Evolutionary conservation across 2,888 invertebrate genomes (phyloP).

Genomic region (Lithophane socia): DNA sequence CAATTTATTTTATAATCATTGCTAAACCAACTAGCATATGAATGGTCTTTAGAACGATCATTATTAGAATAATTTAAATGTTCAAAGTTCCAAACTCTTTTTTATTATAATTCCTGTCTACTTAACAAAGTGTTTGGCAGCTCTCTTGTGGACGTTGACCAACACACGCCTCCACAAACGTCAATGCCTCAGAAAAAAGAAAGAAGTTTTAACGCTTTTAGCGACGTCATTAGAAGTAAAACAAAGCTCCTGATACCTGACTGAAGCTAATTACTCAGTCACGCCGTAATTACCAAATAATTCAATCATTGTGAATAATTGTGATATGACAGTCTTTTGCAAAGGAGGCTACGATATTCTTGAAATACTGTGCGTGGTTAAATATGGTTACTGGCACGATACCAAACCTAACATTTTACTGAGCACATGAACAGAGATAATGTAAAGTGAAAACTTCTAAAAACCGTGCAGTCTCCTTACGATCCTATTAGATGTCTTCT

Average conservation of each 20-base stretch:
- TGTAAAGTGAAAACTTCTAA: slow-evolving; percentile 42
- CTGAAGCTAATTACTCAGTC: slow-evolving; percentile 42
- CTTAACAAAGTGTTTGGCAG: slow-evolving; percentile 71
- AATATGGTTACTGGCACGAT: slow-evolving; percentile 71
- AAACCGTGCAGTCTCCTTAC: slow-evolving; percentile 31
- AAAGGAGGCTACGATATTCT: slow-evolving; percentile 39
- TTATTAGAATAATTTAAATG: slow-evolving; percentile 37
- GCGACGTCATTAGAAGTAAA: slow-evolving; percentile 60
- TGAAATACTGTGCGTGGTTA: slow-evolving; percentile 61
- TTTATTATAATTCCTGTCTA: slow-evolving; percentile 49
- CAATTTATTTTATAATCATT: slow-evolving; percentile 22
- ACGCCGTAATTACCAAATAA: slow-evolving; percentile 27
- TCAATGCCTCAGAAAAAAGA: slow-evolving; percentile 61
- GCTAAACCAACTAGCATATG: not conserved
- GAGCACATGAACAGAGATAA: slow-evolving; percentile 51
- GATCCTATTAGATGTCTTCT: slow-evolving; percentile 23
- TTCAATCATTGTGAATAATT: slow-evolving; percentile 26
- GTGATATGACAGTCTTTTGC: slow-evolving; percentile 37
- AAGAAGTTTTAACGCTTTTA: slow-evolving; percentile 54
- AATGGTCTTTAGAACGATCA: not conserved
- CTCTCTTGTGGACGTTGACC: slow-evolving; percentile 75
- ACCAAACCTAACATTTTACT: slow-evolving; percentile 66
- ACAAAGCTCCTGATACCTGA: slow-evolving; percentile 47
- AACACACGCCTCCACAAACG: slow-evolving; percentile 81
- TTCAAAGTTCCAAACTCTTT: slow-evolving; percentile 17